Base-by-base conservation (phyloP, 1,140 invertebrate species). In the Pristionchus pacificus region DNA sequence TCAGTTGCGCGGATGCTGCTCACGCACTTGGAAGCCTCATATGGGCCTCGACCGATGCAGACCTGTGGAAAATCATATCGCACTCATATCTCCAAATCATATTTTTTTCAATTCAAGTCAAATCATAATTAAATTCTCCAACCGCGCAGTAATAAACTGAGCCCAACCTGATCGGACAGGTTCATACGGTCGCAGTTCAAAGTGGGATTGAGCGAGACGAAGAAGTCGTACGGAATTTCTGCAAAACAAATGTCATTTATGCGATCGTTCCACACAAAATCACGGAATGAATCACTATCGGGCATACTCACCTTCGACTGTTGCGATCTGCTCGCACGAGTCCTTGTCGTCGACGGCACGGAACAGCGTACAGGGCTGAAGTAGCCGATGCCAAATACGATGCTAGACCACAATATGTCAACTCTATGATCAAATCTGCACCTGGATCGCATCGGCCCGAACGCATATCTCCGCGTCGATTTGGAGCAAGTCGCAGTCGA, bases 151-250 rank as follows among this genome's bases (percentile, higher is more conserved):
- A 49, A 10, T 49, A 10, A 6, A 49, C 19, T 49, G 38, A 27
- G 25, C 1, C 10, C 19, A 24, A 65, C 64, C 25, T 65, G 64
- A 14, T 66, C 33, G 1, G 24, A 66, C 30, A 57, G 31, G 27
- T 29, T 55, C 32, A 57, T 29, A 24, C 29, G 55, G 2, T 66
- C 65, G 31, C 65, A 66, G 24, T 29, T 15, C 38, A 66, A 55
- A 1, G 65, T 55, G 28, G 65, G 65, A 58, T 66, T 66, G 25
- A 66, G 28, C 13, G 55, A 0, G n/a, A 66, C 31, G 27, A 66
- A 30, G 25, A 49, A 49, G 6, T 49, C 38, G 38, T 10, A 19
- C 6, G 38, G 38, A 49, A 49, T 49, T 6, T 19, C 38, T 49
- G n/a, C n/a, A n/a, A n/a, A n/a, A n/a, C n/a, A n/a, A n/a, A n/a